Conservation (phyloP, 2,888 invertebrate species). For the Athalia cordata region DNA sequence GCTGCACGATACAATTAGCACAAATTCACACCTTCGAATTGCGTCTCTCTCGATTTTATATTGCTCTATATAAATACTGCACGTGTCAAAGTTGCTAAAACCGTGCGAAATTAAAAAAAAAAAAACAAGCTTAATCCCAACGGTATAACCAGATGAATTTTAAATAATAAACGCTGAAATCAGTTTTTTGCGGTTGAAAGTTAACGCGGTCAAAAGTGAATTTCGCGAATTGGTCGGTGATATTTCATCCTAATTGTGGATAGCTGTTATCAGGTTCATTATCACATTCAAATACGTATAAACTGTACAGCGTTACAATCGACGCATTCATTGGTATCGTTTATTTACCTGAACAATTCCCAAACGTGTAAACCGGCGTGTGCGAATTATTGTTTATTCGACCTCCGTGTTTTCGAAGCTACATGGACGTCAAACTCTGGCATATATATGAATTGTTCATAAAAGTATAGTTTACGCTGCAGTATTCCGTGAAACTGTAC, state of each 20-base stretch:
- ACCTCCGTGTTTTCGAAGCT: neutral
- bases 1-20: neutral
- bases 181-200: neutral
- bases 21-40: neutral
- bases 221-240: neutral
- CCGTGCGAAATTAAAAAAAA: neutral
- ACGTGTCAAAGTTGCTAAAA: neutral
- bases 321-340: neutral
- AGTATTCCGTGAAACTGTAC: too few relatives aligned
- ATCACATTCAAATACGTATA: neutral
- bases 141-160: neutral
- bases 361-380: conserved; percentile 1
- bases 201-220: neutral
- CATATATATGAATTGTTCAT: neutral
- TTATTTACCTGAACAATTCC: conserved; percentile 16
- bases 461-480: too few relatives aligned
- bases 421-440: neutral
- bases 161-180: neutral
- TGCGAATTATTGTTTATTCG: conserved; percentile 4
- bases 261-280: neutral
- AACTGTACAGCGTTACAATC: conserved; percentile 3
- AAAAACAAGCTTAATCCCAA: neutral
- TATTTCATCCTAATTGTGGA: neutral
- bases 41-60: too few relatives aligned
- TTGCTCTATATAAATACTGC: too few relatives aligned